Conservation (phyloP, 2,888 invertebrate genomes). For the Litoditis marina region DNA sequence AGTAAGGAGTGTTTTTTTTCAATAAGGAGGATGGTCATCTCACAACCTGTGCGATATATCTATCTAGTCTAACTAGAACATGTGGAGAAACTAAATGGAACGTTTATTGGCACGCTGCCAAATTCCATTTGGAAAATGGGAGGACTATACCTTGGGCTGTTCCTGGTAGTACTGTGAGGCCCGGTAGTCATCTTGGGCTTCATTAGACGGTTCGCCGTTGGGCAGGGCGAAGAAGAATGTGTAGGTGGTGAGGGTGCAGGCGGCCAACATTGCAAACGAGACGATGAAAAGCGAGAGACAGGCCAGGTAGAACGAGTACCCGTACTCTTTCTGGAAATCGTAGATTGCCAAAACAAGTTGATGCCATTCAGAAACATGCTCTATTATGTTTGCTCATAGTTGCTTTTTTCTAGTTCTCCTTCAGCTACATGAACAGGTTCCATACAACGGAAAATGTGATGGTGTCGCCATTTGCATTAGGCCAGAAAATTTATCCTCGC, state of each 20-base stretch:
- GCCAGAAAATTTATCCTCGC: neutral
- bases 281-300: slow-evolving; percentile 48
- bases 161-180: slow-evolving; percentile 13
- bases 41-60: too few species aligned
- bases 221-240: slow-evolving; percentile 45
- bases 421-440: too few species aligned
- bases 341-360: too few species aligned
- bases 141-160: slow-evolving; percentile 9
- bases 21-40: too few species aligned
- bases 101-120: too few species aligned
- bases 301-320: slow-evolving; percentile 60
- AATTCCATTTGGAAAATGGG: neutral
- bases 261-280: slow-evolving; percentile 49
- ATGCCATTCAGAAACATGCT: neutral
- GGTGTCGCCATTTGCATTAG: neutral
- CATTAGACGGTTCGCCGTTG: slow-evolving; percentile 8
- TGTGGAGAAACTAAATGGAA: too few species aligned
- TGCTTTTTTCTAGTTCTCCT: neutral
- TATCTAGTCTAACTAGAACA: too few species aligned
- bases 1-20: too few species aligned
- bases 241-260: slow-evolving; percentile 49
- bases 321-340: slow-evolving; percentile 53
- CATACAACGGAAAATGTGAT: too few species aligned
- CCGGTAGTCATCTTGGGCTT: slow-evolving; percentile 5
- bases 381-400: too few species aligned